Percentiles rank a stretch among this genome's conserved stretches.
phyloP scores from a whole-genome alignment of 1,140 invertebrate genomes.

The Cydia splendana region DNA sequence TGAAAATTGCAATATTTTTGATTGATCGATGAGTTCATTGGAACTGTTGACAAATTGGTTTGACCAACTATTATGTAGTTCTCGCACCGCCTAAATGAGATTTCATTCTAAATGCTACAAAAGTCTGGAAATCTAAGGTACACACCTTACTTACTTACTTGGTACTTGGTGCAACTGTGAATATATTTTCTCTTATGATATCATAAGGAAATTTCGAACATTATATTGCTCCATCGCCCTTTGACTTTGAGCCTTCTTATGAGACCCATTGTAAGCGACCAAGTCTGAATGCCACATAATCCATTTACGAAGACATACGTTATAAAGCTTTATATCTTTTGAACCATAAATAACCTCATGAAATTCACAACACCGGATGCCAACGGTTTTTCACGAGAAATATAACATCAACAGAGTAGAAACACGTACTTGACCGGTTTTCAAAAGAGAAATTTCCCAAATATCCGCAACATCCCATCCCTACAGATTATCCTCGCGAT shows the following conservation, averaged over 20 bases:
- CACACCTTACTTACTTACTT: too few species aligned
- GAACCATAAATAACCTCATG: neutral
- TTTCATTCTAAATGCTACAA: too few species aligned
- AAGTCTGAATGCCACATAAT: neutral
- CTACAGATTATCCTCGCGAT: conserved; percentile 22
- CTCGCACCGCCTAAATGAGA: too few species aligned
- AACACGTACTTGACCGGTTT: neutral
- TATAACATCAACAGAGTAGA: neutral
- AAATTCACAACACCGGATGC: neutral
- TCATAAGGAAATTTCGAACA: neutral
- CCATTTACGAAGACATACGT: neutral
- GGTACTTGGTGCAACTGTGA: too few species aligned
- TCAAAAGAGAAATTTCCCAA: neutral
- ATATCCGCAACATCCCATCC: conserved; percentile 2
- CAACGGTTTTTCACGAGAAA: neutral
- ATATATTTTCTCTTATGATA: neutral
- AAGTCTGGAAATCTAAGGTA: too few species aligned
- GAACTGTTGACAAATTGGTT: too few species aligned
- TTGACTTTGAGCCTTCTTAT: neutral
- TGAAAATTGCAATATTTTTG: too few species aligned
- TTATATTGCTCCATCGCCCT: neutral
- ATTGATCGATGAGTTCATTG: too few species aligned
- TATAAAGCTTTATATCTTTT: too few species aligned
- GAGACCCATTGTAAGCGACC: neutral
- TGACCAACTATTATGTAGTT: too few species aligned